Percentiles rank a stretch among this genome's conserved stretches.
phyloP scores from a whole-genome alignment of 23 tunicate genomes.

The Diplosoma virens region DNA sequence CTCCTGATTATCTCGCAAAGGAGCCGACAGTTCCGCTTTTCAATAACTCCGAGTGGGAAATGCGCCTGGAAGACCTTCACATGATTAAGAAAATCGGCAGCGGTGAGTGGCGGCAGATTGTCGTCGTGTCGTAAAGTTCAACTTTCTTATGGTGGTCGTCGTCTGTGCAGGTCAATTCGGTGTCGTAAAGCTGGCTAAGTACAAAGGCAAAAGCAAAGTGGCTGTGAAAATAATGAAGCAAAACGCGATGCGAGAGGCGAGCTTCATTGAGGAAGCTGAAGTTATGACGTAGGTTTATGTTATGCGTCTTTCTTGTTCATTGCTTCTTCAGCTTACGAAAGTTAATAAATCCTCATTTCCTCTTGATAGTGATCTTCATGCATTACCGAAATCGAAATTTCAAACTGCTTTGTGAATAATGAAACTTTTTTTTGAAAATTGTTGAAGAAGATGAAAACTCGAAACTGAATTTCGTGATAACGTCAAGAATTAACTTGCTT shows the following conservation, averaged over 20 bases:
- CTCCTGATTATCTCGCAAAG: constrained; percentile 42
- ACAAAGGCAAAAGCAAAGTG: constrained; percentile 48
- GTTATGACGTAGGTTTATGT: constrained; percentile 69
- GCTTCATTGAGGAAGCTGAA: constrained; percentile 90
- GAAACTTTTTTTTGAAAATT: too few relatives aligned
- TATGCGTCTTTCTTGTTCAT: too few relatives aligned
- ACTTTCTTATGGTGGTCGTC: not conserved
- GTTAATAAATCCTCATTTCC: too few relatives aligned
- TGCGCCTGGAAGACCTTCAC: constrained; percentile 47
- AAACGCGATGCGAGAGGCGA: constrained; percentile 81
- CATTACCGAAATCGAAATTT: too few relatives aligned
- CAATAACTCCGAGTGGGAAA: constrained; percentile 71
- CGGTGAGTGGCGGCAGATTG: constrained; percentile 30
- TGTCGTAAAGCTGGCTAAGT: constrained; percentile 62
- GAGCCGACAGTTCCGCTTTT: constrained; percentile 50
- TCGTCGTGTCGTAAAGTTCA: not conserved
- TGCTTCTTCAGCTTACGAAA: too few relatives aligned
- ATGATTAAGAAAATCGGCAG: constrained; percentile 67
- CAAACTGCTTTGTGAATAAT: too few relatives aligned
- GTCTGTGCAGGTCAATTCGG: constrained; percentile 66
- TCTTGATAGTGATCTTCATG: too few relatives aligned
- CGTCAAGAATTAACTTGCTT: too few relatives aligned
- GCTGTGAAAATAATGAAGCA: constrained; percentile 93
- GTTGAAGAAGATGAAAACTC: too few relatives aligned
- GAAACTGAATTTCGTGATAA: too few relatives aligned